Base-by-base conservation (phyloP, 2,113 vertebrate genomes). In the Agelaius phoeniceus region DNA sequence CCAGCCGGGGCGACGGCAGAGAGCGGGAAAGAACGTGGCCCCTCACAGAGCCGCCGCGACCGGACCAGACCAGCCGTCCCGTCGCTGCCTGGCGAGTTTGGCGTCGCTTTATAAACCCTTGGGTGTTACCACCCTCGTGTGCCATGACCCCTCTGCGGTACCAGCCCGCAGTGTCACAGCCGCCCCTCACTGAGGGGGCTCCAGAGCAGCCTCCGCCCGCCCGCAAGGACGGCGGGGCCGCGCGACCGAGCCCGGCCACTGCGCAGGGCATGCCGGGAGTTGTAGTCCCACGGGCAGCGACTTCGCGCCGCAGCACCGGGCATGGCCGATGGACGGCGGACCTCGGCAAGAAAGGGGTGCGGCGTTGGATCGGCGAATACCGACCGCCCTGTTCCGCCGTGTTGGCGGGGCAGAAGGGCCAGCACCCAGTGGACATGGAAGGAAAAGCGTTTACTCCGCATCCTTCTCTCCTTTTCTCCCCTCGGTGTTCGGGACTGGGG, bases 381-480 rank as follows among this genome's bases (percentile, higher is more conserved):
- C 13, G 9, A 17, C 37, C 5, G 27, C 43, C 4, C 27, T 37
- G 5, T 39, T 15, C 43, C 13, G 7, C 27, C 11, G 8, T 0
- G 10, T 1, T 44, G 15, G 10, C 9, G 7, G 13, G 12, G 5
- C 0, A 37, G 13, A 88, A 61, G 31, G 4, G 21, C 11, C 44
- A n/a, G 0, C 12, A 3, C 9, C 3, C 8, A 13, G 19, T 6
- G 4, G 9, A 4, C 9, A 1, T 1, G 1, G 2, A 6, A 4
- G 1, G 0, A 30, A 33, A 33, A 2, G 5, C 6, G 2, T 8
- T 15, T 37, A 15, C 13, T 43, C 30, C 2, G 6, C 5, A 1
- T 31, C 15, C 7, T 6, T 2, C 1, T 9, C 41, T 26, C 11
- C 15, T 63, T 15, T 24, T 59, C 27, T 37, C 7, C 9, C 9